Evolutionary conservation across 2,888 invertebrate genomes (phyloP).

Genomic region (Prenolepis imparis): DNA sequence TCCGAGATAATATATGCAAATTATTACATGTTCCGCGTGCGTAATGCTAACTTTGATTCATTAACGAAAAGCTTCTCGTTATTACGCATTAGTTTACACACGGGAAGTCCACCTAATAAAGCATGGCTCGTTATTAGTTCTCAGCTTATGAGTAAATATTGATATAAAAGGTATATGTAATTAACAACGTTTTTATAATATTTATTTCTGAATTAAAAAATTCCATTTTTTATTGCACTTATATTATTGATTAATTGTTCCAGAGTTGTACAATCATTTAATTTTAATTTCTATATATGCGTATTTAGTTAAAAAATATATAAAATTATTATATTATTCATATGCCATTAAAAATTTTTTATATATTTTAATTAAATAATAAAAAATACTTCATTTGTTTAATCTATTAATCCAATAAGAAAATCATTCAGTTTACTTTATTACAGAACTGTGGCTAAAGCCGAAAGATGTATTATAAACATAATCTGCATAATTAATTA

Average conservation of each 20-base stretch:
- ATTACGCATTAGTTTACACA: conserved; percentile 11
- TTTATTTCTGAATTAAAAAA: not conserved
- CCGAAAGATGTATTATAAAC: not conserved
- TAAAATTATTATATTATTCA: not conserved
- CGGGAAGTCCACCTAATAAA: not conserved
- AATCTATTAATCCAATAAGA: not conserved
- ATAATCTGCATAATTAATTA: conserved; percentile 21
- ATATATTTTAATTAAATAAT: not conserved
- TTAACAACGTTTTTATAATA: not conserved
- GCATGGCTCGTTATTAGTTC: not conserved
- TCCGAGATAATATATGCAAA: conserved; percentile 44
- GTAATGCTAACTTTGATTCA: conserved; percentile 42
- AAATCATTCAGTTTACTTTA: not conserved
- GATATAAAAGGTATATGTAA: not conserved
- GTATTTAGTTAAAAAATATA: not conserved
- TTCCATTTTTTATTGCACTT: too few relatives aligned
- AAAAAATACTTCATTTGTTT: not conserved
- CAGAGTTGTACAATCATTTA: not conserved
- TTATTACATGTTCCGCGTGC: conserved; percentile 12
- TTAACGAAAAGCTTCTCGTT: conserved; percentile 10
- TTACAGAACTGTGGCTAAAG: not conserved
- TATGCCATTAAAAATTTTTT: not conserved
- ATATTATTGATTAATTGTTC: not conserved
- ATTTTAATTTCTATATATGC: not conserved
- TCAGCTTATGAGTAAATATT: conserved; percentile 4